Conservation (phyloP, 2,113 vertebrate genomes). For the Nycticryphes semicollaris region DNA sequence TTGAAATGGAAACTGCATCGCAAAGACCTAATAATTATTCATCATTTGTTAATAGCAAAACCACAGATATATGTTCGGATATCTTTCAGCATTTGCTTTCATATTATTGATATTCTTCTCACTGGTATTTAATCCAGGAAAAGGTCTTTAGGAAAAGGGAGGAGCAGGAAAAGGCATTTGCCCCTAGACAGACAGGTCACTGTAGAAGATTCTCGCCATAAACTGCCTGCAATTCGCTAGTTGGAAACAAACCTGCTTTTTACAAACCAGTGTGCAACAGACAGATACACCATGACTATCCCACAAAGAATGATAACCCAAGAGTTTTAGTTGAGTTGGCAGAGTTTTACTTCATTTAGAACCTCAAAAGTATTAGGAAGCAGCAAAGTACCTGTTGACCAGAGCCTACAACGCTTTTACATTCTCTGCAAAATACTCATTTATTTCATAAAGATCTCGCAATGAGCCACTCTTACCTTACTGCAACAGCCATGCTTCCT, state of each 20-base stretch:
- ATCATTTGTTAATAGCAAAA: neutral
- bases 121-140: neutral
- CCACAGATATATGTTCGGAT: neutral
- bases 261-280: neutral
- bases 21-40: neutral
- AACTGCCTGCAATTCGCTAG: neutral
- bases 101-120: neutral
- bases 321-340: neutral
- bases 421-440: neutral
- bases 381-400: neutral
- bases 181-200: neutral
- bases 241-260: neutral
- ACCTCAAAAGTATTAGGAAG: neutral
- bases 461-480: conserved; percentile 80
- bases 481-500: conserved; percentile 88
- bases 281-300: neutral
- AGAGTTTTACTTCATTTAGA: neutral
- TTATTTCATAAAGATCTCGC: neutral
- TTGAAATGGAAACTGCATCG: conserved; percentile 5
- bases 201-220: neutral
- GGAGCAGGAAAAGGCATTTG: neutral
- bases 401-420: neutral
- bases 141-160: neutral
- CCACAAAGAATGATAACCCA: neutral
- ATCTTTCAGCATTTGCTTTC: neutral